phyloP scores from a whole-genome alignment of 2,888 invertebrate species.

The Pimpla rufipes region DNA sequence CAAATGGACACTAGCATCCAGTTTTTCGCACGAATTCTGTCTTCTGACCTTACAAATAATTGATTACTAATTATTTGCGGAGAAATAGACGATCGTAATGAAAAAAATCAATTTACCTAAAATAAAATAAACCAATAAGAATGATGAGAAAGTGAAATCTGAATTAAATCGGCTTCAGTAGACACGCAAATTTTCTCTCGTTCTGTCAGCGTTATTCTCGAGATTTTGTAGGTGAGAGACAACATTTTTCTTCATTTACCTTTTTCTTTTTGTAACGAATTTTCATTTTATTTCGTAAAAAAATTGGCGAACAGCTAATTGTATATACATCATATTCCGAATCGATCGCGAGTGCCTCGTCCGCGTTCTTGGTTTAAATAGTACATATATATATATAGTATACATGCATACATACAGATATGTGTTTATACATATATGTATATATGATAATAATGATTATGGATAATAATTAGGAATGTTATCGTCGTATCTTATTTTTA shows the following conservation, averaged over 20 bases:
- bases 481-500: constrained; percentile 65
- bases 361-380: constrained; percentile 61
- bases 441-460: constrained; percentile 63
- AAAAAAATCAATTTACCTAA: too few relatives aligned
- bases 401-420: constrained; percentile 26
- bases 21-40: too few relatives aligned
- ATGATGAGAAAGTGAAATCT: too few relatives aligned
- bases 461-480: constrained; percentile 63
- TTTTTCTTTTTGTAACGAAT: too few relatives aligned
- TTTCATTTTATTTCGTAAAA: neutral
- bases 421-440: constrained; percentile 40
- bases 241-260: neutral
- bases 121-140: too few relatives aligned
- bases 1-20: too few relatives aligned
- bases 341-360: constrained; percentile 64
- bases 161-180: too few relatives aligned
- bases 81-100: too few relatives aligned
- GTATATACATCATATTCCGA: constrained; percentile 54
- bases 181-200: too few relatives aligned
- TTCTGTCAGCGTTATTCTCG: too few relatives aligned
- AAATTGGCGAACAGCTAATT: neutral
- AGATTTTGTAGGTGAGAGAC: neutral
- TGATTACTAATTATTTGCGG: too few relatives aligned
- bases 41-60: too few relatives aligned
- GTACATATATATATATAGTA: constrained; percentile 56